Conservation (phyloP, 92 coral and sea anemone genomes). For the Zoanthus sansibaricus region DNA sequence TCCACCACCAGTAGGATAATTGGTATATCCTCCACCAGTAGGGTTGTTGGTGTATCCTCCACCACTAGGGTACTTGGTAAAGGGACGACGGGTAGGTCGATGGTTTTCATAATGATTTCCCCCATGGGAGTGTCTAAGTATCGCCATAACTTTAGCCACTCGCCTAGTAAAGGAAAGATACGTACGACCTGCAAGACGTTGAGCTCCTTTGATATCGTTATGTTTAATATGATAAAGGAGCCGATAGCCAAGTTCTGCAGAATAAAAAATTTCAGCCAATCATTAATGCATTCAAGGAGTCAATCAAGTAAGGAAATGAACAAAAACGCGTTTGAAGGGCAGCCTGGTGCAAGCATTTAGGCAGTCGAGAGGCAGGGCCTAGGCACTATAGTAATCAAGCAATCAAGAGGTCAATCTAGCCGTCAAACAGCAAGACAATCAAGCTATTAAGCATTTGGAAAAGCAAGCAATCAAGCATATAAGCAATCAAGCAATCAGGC, state of each 20-base stretch:
- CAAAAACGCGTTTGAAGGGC: background rate
- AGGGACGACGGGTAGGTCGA: background rate
- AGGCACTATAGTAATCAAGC: no score
- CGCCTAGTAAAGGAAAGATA: background rate
- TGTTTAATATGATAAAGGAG: background rate
- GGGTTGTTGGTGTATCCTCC: background rate
- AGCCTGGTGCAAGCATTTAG: background rate
- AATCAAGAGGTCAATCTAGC: no score
- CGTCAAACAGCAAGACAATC: no score
- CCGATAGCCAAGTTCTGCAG: background rate
- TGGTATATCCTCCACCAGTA: background rate
- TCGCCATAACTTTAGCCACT: background rate
- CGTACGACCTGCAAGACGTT: background rate
- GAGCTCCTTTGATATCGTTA: background rate
- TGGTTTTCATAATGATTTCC: background rate
- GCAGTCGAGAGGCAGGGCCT: background rate
- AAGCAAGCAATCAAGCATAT: no score
- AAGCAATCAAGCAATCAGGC: no score
- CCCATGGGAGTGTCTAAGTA: background rate
- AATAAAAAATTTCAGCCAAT: background rate
- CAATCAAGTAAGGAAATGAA: background rate
- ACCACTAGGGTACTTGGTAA: background rate
- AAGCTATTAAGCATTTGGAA: no score
- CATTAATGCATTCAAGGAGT: background rate
- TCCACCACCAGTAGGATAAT: no score